These are phyloP conservation scores for Heliornis fulica DNA, from an alignment of 2,113 vertebrate genomes.

Conservation along the genomic window DNA sequence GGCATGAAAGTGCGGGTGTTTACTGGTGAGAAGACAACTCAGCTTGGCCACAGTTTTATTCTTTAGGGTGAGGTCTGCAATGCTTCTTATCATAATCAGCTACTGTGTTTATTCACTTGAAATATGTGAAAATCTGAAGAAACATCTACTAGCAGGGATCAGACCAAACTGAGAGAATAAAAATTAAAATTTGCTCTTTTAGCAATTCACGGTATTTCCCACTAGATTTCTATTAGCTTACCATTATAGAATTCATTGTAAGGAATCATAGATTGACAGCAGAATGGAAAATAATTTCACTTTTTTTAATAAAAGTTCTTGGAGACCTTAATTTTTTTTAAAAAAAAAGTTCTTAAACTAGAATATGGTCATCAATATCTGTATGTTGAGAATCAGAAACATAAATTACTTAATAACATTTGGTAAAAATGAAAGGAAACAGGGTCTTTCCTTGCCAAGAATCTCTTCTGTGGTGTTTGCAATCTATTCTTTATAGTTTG, in stretches of 20 bases:
- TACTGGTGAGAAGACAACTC: neutral
- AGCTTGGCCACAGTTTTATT: conserved; percentile 9
- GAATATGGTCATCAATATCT: neutral
- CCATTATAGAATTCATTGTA: neutral
- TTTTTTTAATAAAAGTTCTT: too few relatives aligned
- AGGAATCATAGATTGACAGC: neutral
- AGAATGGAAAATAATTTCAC: neutral
- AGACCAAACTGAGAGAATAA: neutral
- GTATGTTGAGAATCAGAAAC: neutral
- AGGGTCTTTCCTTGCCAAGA: neutral
- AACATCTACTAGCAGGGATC: neutral
- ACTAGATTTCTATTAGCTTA: neutral
- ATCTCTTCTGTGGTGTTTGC: neutral
- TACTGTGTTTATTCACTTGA: conserved; percentile 39
- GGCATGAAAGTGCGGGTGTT: neutral
- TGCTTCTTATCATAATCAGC: conserved; percentile 27
- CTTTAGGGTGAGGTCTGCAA: conserved; percentile 17
- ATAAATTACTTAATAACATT: neutral
- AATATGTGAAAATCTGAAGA: conserved; percentile 5
- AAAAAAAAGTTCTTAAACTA: neutral
- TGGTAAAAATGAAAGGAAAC: neutral
- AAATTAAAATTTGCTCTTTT: neutral
- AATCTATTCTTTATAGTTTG: neutral
- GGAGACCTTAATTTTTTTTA: too few relatives aligned
- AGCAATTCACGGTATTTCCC: neutral